Evolutionary conservation across 2,888 invertebrate species (phyloP).

Genomic region (Rhorus exstirpatorius): DNA sequence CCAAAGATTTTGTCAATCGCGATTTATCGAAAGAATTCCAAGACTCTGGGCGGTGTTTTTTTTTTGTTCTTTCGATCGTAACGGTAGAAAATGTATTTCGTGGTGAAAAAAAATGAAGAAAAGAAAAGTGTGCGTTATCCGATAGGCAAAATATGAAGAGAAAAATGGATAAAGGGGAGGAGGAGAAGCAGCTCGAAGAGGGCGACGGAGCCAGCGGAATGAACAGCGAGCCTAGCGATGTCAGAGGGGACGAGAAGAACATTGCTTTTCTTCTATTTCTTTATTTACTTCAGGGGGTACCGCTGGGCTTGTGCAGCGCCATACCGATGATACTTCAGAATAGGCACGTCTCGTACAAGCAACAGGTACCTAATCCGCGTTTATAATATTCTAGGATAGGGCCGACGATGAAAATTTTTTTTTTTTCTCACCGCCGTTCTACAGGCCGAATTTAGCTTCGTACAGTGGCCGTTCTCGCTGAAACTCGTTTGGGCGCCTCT

Average conservation of each 20-base stretch:
- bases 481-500: conserved; percentile 99
- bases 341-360: conserved; percentile 96
- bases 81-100: too few species aligned
- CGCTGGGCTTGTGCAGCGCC: conserved; percentile 96
- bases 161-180: conserved; percentile 69
- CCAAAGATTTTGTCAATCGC: neutral
- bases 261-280: conserved; percentile 96
- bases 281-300: conserved; percentile 98
- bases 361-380: too few species aligned
- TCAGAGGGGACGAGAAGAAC: conserved; percentile 91
- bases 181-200: conserved; percentile 64
- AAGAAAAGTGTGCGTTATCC: neutral
- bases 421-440: conserved; percentile 55
- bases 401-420: too few species aligned
- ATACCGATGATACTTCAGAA: conserved; percentile 98
- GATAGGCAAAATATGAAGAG: conserved; percentile 70
- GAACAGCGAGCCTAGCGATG: conserved; percentile 77
- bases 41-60: too few species aligned
- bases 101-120: neutral
- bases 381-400: too few species aligned
- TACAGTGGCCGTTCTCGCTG: conserved; percentile 96
- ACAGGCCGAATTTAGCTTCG: conserved; percentile 96
- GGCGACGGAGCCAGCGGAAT: conserved; percentile 67
- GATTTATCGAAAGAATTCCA: too few species aligned
- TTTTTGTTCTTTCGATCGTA: too few species aligned